Evolutionary conservation across 2,113 vertebrate genomes (phyloP).

Genomic region (Lonchura striata): DNA sequence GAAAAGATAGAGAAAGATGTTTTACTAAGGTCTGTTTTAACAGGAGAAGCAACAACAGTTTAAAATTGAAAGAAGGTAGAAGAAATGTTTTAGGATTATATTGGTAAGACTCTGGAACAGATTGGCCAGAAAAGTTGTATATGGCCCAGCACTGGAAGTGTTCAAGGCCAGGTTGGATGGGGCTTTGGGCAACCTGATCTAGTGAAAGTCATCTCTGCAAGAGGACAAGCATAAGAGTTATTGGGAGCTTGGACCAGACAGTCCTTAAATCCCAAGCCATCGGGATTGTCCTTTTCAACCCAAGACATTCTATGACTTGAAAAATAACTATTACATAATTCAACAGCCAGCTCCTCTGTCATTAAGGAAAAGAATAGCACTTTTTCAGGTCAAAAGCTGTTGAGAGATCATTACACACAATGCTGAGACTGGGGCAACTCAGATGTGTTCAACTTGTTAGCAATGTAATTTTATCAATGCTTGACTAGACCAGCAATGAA

Average conservation of each 20-base stretch:
- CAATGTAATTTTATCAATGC: neutral
- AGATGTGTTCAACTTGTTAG: neutral
- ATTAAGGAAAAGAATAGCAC: neutral
- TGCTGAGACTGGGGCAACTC: neutral
- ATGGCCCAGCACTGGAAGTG: accelerated
- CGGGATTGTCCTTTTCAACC: neutral
- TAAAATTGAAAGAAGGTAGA: neutral
- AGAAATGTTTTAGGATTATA: neutral
- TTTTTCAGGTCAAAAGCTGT: neutral
- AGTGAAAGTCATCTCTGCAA: neutral
- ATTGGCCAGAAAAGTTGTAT: neutral
- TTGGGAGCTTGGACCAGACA: neutral
- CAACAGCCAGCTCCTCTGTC: neutral
- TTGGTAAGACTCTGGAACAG: neutral
- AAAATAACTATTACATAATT: neutral
- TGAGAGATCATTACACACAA: neutral
- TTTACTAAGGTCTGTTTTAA: neutral
- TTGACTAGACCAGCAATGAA: neutral
- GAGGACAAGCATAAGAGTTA: neutral
- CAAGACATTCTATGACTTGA: neutral
- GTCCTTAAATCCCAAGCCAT: neutral
- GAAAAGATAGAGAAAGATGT: neutral
- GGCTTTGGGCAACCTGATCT: neutral
- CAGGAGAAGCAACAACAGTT: neutral
- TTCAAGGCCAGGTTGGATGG: neutral